Conservation (phyloP, 2,113 vertebrate genomes). For the Rhinichthys klamathensis region DNA sequence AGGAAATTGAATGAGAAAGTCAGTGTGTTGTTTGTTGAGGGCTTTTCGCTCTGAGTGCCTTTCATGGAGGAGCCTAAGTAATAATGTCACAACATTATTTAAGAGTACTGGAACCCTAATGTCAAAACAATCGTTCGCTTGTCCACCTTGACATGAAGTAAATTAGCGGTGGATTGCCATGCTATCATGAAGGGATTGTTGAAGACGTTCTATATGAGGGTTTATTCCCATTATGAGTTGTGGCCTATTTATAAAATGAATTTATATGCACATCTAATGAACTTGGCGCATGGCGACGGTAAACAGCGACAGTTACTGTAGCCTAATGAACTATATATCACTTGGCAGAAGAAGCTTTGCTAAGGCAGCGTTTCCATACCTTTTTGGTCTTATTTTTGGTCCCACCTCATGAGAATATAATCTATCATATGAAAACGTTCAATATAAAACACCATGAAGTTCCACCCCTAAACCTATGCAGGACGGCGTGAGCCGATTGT, state of each 20-base stretch:
- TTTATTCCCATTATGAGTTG: neutral
- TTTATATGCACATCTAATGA: conserved; percentile 10
- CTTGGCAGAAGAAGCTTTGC: neutral
- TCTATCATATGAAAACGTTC: neutral
- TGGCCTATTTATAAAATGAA: conserved; percentile 6
- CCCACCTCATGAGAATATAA: neutral
- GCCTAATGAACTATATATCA: neutral
- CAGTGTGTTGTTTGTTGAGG: conserved; percentile 1
- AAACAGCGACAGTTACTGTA: neutral
- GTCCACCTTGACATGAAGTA: neutral
- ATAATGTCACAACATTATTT: conserved; percentile 2
- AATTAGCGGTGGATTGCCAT: neutral
- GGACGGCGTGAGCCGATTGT: too few species aligned
- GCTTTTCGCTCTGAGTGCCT: neutral
- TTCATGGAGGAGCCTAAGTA: neutral
- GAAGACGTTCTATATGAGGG: neutral
- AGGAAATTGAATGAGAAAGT: conserved; percentile 40
- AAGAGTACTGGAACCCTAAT: neutral
- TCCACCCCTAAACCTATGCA: neutral
- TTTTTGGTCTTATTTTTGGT: neutral
- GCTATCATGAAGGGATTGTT: neutral
- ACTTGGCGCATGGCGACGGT: neutral
- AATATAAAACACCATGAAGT: neutral
- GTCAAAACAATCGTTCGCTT: neutral
- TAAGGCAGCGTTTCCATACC: neutral